phyloP scores from a whole-genome alignment of 1,140 invertebrate species.

The Drosophila nigrodunni region DNA sequence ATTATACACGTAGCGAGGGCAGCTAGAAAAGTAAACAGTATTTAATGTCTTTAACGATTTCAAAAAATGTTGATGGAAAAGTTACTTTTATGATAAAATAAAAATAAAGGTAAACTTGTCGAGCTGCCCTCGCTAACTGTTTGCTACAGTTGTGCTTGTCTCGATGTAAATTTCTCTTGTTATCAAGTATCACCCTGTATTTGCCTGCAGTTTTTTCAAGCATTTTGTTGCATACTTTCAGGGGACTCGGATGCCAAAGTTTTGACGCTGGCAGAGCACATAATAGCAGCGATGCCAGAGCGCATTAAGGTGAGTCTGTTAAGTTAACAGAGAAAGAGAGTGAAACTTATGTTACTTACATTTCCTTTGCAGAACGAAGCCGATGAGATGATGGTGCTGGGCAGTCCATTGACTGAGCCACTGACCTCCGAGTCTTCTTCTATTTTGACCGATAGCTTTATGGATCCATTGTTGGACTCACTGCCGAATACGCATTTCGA shows the following conservation, averaged over 20 bases:
- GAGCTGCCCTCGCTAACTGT: slow-evolving; percentile 28
- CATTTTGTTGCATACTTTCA: slow-evolving; percentile 85
- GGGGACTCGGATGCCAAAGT: slow-evolving; percentile 96
- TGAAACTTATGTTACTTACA: no score
- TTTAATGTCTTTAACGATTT: no score
- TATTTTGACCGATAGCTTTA: slow-evolving; percentile 86
- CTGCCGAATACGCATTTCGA: slow-evolving; percentile 87
- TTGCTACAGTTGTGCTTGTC: slow-evolving; percentile 58
- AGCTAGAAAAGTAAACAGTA: background rate
- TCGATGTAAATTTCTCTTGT: slow-evolving; percentile 52
- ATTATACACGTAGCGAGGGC: slow-evolving; percentile 3
- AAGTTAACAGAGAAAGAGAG: no score
- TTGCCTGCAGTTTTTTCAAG: slow-evolving; percentile 7
- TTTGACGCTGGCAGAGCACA: slow-evolving; percentile 97
- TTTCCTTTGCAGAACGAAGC: slow-evolving; percentile 72
- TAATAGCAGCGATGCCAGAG: slow-evolving; percentile 98
- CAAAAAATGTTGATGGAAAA: no score
- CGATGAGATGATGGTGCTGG: slow-evolving; percentile 84
- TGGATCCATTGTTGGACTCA: slow-evolving; percentile 89
- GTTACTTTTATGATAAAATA: background rate
- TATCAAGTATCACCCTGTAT: background rate
- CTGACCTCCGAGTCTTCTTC: slow-evolving; percentile 82
- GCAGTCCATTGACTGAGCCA: slow-evolving; percentile 85
- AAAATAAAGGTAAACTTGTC: background rate
- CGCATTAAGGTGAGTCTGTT: slow-evolving; percentile 92